phyloP scores from a whole-genome alignment of 2,888 invertebrate genomes.

The Celastrina argiolus region DNA sequence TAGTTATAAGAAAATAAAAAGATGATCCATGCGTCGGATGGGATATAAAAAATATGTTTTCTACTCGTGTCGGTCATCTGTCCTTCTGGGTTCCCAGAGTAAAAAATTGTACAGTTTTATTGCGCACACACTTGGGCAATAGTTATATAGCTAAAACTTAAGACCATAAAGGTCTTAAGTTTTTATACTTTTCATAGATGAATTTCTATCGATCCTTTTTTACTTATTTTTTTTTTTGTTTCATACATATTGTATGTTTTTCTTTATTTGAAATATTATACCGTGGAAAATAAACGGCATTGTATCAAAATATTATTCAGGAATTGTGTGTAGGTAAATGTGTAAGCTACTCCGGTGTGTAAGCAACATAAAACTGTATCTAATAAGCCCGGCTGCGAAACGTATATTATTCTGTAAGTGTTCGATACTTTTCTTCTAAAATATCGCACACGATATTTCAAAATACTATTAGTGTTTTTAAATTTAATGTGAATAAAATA shows the following conservation, averaged over 20 bases:
- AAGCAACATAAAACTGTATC: slow-evolving; percentile 23
- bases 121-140: too few species aligned
- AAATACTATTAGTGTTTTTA: too few species aligned
- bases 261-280: not conserved
- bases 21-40: too few species aligned
- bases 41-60: too few species aligned
- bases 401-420: slow-evolving; percentile 17
- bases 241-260: not conserved
- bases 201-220: too few species aligned
- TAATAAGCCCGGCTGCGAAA: slow-evolving; percentile 22
- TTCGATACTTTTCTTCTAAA: slow-evolving; percentile 22
- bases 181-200: too few species aligned
- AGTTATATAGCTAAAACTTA: too few species aligned
- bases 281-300: not conserved
- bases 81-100: too few species aligned
- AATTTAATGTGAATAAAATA: not conserved
- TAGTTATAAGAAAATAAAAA: too few species aligned
- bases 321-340: slow-evolving; percentile 4
- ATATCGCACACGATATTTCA: not conserved
- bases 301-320: slow-evolving; percentile 1
- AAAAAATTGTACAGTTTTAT: too few species aligned
- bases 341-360: slow-evolving; percentile 20
- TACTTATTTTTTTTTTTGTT: not conserved
- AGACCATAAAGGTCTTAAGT: too few species aligned
- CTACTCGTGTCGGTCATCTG: too few species aligned